Percentiles rank a stretch among this genome's conserved stretches.
Conservation (phyloP, 2,113 vertebrate genomes). For the Microtus ochrogaster region DNA sequence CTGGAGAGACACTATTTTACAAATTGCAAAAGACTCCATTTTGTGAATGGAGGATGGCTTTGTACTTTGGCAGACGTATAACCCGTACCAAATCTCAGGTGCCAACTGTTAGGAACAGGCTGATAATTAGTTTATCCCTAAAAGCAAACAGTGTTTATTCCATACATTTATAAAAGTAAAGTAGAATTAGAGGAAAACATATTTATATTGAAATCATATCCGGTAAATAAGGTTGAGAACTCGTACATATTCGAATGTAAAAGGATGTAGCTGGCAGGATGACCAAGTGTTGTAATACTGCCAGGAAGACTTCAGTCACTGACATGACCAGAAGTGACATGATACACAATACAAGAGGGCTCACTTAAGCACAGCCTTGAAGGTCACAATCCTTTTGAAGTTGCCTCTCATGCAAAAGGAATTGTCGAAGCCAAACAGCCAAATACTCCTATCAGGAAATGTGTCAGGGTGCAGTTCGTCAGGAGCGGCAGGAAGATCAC, state of each 20-base stretch:
- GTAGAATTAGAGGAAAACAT: background rate
- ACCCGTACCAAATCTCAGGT: background rate
- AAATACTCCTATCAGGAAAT: background rate
- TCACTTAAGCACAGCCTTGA: slow-evolving; percentile 95
- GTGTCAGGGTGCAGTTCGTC: background rate
- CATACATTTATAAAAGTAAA: background rate
- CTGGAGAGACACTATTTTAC: background rate
- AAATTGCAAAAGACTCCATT: too few relatives aligned
- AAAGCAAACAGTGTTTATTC: background rate
- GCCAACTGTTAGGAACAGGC: background rate
- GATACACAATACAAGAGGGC: slow-evolving; percentile 99
- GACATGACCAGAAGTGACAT: slow-evolving; percentile 97
- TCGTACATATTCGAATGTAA: background rate
- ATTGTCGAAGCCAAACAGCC: background rate
- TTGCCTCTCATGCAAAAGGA: slow-evolving; percentile 92
- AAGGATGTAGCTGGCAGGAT: background rate
- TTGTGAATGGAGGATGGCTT: background rate
- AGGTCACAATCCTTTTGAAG: slow-evolving; percentile 97
- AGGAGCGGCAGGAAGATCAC: background rate
- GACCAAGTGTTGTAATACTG: slow-evolving; percentile 98
- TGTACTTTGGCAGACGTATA: background rate
- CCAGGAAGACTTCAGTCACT: slow-evolving; percentile 96
- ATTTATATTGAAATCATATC: background rate
- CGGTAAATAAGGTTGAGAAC: background rate
- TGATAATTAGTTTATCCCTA: background rate